Evolutionary conservation across 2,113 vertebrate species (phyloP).

Genomic region (Ciconia boyciana): DNA sequence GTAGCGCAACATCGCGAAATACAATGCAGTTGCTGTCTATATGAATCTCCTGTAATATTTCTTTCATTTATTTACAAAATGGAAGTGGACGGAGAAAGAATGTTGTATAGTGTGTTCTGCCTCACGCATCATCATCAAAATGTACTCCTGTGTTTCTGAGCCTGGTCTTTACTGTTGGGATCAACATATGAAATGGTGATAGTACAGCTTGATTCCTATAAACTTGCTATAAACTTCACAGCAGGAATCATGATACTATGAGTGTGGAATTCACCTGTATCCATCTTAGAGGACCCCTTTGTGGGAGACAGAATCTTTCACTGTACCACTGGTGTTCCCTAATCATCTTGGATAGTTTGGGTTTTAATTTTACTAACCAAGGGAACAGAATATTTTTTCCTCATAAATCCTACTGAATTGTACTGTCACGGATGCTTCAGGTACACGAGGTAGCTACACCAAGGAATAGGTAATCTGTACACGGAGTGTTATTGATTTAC

Average conservation of each 20-base stretch:
- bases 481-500: background rate
- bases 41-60: background rate
- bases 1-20: accelerated
- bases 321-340: background rate
- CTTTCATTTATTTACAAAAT: background rate
- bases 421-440: background rate
- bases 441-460: background rate
- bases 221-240: background rate
- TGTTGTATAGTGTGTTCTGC: background rate
- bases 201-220: background rate
- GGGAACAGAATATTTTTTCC: background rate
- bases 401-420: background rate
- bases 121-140: background rate
- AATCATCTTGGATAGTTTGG: background rate
- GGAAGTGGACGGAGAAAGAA: background rate
- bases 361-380: background rate
- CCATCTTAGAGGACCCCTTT: background rate
- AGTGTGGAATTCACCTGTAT: background rate
- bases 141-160: background rate
- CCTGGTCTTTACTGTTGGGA: background rate
- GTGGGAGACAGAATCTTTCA: background rate
- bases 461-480: background rate
- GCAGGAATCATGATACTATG: background rate
- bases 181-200: accelerated
- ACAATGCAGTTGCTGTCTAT: background rate